phyloP scores from a whole-genome alignment of 2,797 vertebrate species.

The Apogon talboti region DNA sequence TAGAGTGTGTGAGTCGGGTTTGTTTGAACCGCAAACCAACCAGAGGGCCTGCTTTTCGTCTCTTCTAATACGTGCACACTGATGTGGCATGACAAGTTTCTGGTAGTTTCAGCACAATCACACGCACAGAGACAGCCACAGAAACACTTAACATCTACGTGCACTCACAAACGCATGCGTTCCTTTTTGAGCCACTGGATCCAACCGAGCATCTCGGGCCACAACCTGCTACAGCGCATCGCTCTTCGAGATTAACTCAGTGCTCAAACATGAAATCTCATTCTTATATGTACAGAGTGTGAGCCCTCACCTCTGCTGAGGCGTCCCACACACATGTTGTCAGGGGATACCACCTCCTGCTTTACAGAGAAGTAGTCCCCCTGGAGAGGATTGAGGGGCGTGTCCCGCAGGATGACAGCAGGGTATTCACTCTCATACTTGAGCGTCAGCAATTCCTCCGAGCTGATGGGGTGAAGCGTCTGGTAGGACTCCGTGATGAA shows the following conservation, averaged over 20 bases:
- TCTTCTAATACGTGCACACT: constrained; percentile 58
- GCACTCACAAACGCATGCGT: constrained; percentile 6
- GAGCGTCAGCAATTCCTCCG: constrained; percentile 95
- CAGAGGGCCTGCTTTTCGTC: constrained; percentile 73
- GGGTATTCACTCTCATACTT: constrained; percentile 97
- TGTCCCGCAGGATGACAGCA: constrained; percentile 91
- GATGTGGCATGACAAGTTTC: constrained; percentile 70
- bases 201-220: neutral
- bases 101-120: constrained; percentile 59
- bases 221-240: neutral
- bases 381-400: constrained; percentile 90
- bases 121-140: constrained; percentile 42
- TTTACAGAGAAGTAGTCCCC: constrained; percentile 95
- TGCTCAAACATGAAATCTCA: neutral
- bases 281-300: neutral
- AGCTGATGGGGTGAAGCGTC: constrained; percentile 98
- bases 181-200: constrained; percentile 3
- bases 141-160: constrained; percentile 17
- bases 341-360: constrained; percentile 96
- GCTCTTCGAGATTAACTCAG: neutral
- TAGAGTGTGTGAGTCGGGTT: constrained; percentile 63
- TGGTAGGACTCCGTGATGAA: constrained; percentile 99
- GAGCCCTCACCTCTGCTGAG: constrained; percentile 92
- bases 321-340: constrained; percentile 99
- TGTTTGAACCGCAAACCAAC: constrained; percentile 80